Conservation (phyloP, 2,888 invertebrate species). For the Nesidiocoris tenuis region DNA sequence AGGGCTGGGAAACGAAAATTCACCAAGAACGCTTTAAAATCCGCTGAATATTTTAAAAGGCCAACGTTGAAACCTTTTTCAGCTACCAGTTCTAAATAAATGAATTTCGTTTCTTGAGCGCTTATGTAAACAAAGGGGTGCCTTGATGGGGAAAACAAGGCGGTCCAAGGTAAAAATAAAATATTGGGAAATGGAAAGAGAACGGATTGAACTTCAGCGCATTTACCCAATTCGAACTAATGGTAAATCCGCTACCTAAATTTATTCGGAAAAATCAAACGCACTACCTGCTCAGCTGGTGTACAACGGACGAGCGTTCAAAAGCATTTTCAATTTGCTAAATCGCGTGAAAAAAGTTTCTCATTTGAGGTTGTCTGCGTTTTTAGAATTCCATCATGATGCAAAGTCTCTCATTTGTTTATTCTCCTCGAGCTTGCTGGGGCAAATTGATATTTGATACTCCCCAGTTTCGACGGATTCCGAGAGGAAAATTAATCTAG, state of each 20-base stretch:
- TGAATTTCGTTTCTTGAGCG: neutral
- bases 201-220: too few relatives aligned
- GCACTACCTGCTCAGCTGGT: too few relatives aligned
- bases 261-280: too few relatives aligned
- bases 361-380: too few relatives aligned
- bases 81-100: neutral
- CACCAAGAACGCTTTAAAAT: neutral
- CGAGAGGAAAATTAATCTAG: neutral
- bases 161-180: neutral
- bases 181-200: neutral
- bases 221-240: too few relatives aligned
- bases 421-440: neutral
- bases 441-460: neutral
- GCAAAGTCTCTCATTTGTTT: neutral
- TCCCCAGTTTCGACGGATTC: neutral
- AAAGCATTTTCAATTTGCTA: too few relatives aligned
- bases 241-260: too few relatives aligned
- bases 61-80: neutral
- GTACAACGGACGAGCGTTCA: too few relatives aligned
- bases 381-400: too few relatives aligned
- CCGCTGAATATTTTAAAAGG: neutral
- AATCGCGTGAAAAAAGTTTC: too few relatives aligned
- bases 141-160: neutral
- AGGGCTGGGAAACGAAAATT: neutral
- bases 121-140: neutral